Percentiles rank a stretch among this genome's conserved stretches.
These are phyloP conservation scores for Cyclura pinguis DNA, from an alignment of 2,797 vertebrate species.

Conservation along the genomic window DNA sequence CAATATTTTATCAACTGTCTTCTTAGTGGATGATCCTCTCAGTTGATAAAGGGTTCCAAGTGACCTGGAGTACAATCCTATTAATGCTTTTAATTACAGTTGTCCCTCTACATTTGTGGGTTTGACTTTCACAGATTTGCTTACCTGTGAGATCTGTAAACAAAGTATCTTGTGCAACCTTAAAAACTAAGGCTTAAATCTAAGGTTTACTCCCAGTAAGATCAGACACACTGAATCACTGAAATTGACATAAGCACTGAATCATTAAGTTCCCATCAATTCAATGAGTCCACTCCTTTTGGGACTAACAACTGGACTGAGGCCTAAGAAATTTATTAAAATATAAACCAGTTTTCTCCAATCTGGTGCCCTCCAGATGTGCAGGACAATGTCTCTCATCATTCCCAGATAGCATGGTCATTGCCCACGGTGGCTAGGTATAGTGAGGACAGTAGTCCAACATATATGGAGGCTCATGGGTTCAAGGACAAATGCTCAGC, in stretches of 20 bases:
- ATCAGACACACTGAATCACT: too few species aligned
- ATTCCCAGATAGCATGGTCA: not conserved
- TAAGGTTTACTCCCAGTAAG: too few species aligned
- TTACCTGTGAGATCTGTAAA: too few species aligned
- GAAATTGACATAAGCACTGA: too few species aligned
- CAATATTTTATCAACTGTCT: too few species aligned
- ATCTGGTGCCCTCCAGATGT: not conserved
- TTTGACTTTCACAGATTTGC: too few species aligned
- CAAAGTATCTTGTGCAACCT: not conserved
- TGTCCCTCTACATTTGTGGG: too few species aligned
- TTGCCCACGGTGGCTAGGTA: not conserved
- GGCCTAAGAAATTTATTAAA: not conserved
- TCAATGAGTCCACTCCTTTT: too few species aligned
- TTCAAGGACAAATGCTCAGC: not conserved
- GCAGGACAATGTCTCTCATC: not conserved
- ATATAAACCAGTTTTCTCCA: not conserved
- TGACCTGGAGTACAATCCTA: conserved; percentile 37
- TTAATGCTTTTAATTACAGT: not conserved
- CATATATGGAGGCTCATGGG: not conserved
- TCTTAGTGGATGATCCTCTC: too few species aligned
- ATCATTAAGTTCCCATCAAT: too few species aligned
- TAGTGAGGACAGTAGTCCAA: not conserved
- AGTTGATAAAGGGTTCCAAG: conserved; percentile 24
- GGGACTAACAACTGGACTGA: too few species aligned
- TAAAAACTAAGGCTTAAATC: not conserved